These are phyloP conservation scores for Valencia hispanica DNA, from an alignment of 2,797 vertebrate species.

Conservation along the genomic window DNA sequence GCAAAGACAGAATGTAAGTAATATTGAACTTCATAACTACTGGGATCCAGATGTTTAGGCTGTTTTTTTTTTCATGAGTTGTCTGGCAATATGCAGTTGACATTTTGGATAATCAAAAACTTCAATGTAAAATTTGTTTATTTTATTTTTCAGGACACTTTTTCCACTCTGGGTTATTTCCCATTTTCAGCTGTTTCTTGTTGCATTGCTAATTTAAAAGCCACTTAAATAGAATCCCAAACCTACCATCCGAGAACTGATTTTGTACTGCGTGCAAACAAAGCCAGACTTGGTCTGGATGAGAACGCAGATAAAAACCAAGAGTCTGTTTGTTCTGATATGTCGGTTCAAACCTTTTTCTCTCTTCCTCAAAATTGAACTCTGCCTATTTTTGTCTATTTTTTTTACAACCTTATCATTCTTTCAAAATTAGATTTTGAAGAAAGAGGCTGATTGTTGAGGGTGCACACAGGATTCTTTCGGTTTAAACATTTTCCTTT, in stretches of 20 bases:
- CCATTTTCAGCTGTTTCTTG: neutral
- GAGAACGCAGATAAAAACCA: neutral
- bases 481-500: slow-evolving; percentile 20
- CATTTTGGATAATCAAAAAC: slow-evolving; percentile 2
- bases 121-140: neutral
- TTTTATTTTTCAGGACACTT: neutral
- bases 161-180: neutral
- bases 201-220: neutral
- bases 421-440: slow-evolving; percentile 1
- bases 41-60: slow-evolving; percentile 26
- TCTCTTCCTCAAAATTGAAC: slow-evolving; percentile 18
- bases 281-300: neutral
- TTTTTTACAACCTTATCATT: slow-evolving; percentile 8
- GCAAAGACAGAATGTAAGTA: slow-evolving; percentile 9
- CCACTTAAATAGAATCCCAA: neutral
- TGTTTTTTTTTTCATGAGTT: slow-evolving; percentile 16
- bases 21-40: neutral
- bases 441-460: slow-evolving; percentile 18
- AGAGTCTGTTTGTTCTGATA: neutral
- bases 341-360: slow-evolving; percentile 15
- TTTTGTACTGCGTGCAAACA: neutral
- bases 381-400: slow-evolving; percentile 11
- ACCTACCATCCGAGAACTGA: neutral
- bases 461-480: slow-evolving; percentile 5
- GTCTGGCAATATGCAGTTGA: slow-evolving; percentile 33